These are phyloP conservation scores for Pyrgus malvae DNA, from an alignment of 2,888 invertebrate species.

Conservation along the genomic window DNA sequence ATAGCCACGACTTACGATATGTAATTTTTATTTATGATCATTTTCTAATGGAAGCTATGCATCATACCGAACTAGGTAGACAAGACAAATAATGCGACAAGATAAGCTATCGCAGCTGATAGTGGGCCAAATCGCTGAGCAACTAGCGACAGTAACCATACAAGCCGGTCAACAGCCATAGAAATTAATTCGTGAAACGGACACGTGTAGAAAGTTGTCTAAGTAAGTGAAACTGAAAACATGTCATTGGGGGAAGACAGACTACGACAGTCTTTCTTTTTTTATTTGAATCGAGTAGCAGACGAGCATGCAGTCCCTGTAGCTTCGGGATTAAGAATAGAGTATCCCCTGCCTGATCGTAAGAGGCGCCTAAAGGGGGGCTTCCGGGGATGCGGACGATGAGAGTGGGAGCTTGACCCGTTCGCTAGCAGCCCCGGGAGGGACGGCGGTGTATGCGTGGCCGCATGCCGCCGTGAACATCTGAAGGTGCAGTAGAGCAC, in stretches of 20 bases:
- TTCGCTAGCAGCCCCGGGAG: no score
- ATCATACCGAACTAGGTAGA: not conserved
- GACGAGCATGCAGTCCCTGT: no score
- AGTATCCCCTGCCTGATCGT: no score
- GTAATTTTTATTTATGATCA: not conserved
- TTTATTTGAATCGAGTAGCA: no score
- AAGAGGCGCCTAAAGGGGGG: no score
- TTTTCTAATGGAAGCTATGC: not conserved
- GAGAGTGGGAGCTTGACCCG: no score
- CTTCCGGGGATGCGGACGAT: no score
- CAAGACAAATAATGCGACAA: not conserved
- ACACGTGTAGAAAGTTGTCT: slow-evolving; percentile 9
- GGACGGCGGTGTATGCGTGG: no score
- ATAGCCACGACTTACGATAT: not conserved
- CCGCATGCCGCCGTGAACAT: no score
- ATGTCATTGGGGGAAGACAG: not conserved
- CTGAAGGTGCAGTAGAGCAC: no score
- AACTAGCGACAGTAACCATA: not conserved
- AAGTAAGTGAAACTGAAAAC: slow-evolving; percentile 14
- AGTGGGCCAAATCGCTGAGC: not conserved
- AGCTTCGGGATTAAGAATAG: no score
- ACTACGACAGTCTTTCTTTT: not conserved
- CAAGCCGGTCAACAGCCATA: slow-evolving; percentile 1
- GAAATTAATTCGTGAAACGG: slow-evolving; percentile 13
- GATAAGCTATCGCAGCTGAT: slow-evolving; percentile 3